A percentile compares a stretch with the other conserved stretches of the same genome.
These are phyloP conservation scores for Luperina nickerlii DNA, from an alignment of 2,888 invertebrate species.

Conservation along the genomic window DNA sequence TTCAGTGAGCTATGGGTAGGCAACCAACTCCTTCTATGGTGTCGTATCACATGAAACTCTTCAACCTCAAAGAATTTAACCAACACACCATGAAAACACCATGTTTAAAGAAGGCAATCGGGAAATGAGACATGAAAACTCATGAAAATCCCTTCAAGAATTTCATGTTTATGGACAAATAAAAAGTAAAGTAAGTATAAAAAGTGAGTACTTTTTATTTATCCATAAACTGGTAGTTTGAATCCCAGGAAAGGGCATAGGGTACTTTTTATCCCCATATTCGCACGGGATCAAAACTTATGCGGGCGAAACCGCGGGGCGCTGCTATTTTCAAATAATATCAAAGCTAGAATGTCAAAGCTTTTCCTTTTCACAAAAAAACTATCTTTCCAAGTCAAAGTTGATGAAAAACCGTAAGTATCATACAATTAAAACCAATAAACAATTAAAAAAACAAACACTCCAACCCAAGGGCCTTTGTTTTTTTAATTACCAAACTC, in stretches of 20 bases:
- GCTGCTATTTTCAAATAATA: no score
- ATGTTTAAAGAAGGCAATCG: background rate
- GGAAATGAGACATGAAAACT: background rate
- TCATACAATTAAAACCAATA: conserved; percentile 8
- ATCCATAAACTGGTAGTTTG: no score
- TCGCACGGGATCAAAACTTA: no score
- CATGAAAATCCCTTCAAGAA: no score
- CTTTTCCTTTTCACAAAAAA: background rate
- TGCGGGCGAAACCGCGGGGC: no score
- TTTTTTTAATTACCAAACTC: conserved; percentile 65
- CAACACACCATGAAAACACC: no score
- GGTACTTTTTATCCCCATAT: no score
- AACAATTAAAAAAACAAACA: conserved; percentile 52
- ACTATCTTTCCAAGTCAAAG: background rate
- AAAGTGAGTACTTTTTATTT: no score
- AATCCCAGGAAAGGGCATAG: no score
- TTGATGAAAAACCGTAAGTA: background rate
- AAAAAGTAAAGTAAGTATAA: no score
- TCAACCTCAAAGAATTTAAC: background rate
- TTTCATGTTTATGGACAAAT: no score
- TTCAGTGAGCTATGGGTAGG: conserved; percentile 1
- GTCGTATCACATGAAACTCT: background rate
- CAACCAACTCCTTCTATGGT: background rate
- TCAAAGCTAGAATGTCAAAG: background rate
- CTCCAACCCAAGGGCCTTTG: conserved; percentile 36